phyloP scores from a whole-genome alignment of 2,113 vertebrate genomes.

The Circaetus gallicus region DNA sequence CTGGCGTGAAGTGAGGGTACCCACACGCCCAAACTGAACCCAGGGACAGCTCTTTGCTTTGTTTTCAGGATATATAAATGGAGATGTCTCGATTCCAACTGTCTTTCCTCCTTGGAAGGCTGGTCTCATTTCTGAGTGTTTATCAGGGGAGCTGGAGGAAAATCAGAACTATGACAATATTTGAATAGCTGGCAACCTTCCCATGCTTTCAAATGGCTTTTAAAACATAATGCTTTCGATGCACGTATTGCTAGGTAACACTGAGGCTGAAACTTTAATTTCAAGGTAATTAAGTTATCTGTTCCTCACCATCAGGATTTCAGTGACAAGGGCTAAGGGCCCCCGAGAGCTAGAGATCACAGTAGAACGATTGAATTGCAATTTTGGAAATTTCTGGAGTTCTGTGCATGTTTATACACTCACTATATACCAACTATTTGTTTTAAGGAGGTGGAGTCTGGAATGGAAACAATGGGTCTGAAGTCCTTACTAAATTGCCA shows the following conservation, averaged over 20 bases:
- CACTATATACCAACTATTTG: not conserved
- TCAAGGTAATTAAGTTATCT: conserved; percentile 8
- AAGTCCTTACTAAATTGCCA: not conserved
- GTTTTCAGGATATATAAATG: not conserved
- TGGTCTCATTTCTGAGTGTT: not conserved
- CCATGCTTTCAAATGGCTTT: not conserved
- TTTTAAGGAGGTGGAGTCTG: not conserved
- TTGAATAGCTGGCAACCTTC: conserved; percentile 21
- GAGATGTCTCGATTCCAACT: not conserved
- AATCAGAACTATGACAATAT: not conserved
- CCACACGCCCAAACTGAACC: not conserved
- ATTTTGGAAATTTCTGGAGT: not conserved
- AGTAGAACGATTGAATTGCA: not conserved
- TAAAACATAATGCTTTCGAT: not conserved
- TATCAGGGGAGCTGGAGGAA: not conserved
- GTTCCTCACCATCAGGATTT: not conserved
- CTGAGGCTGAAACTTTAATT: conserved; percentile 4
- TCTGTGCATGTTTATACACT: not conserved
- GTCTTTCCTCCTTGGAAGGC: not conserved
- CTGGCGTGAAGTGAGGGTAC: not conserved
- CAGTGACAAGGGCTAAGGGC: not conserved
- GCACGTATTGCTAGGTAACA: not conserved
- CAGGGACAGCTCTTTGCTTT: not conserved
- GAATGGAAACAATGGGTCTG: not conserved
- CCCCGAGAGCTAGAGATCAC: not conserved